These are phyloP conservation scores for Eupelmus urozonus DNA, from an alignment of 2,888 invertebrate species.

Conservation along the genomic window DNA sequence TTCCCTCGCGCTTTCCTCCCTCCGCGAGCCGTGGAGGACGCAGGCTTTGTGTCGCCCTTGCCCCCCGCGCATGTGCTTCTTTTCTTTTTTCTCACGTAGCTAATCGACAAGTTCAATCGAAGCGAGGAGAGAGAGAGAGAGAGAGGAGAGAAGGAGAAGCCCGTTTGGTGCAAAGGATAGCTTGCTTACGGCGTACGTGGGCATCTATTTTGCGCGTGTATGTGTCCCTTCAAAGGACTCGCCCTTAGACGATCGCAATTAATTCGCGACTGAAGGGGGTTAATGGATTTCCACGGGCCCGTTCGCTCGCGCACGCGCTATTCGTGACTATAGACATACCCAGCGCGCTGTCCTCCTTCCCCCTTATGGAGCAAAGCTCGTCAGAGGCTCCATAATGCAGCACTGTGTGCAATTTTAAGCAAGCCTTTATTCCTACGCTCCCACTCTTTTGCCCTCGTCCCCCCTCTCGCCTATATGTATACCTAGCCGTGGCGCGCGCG, in stretches of 20 bases:
- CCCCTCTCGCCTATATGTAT: too few species aligned
- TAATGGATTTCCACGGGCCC: conserved; percentile 75
- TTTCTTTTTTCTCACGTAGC: conserved; percentile 49
- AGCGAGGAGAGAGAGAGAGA: neutral
- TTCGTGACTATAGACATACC: neutral
- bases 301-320: conserved; percentile 68
- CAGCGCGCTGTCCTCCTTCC: conserved; percentile 59
- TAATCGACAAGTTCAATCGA: conserved; percentile 56
- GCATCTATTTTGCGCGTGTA: conserved; percentile 47
- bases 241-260: conserved; percentile 75
- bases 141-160: conserved; percentile 27
- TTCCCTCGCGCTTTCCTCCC: neutral
- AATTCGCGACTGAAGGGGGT: conserved; percentile 74
- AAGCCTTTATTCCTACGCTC: conserved; percentile 73
- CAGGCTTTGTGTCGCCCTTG: conserved; percentile 19
- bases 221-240: conserved; percentile 66
- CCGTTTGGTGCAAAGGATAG: conserved; percentile 50
- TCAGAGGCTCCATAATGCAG: conserved; percentile 76
- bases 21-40: neutral
- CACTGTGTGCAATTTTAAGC: conserved; percentile 76
- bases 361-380: conserved; percentile 67
- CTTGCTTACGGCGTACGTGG: conserved; percentile 33
- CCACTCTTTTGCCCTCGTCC: conserved; percentile 60
- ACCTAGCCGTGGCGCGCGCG: too few species aligned
- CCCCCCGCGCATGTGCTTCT: conserved; percentile 6